Conservation (phyloP, 2,888 invertebrate genomes). For the Melanargia galathea region DNA sequence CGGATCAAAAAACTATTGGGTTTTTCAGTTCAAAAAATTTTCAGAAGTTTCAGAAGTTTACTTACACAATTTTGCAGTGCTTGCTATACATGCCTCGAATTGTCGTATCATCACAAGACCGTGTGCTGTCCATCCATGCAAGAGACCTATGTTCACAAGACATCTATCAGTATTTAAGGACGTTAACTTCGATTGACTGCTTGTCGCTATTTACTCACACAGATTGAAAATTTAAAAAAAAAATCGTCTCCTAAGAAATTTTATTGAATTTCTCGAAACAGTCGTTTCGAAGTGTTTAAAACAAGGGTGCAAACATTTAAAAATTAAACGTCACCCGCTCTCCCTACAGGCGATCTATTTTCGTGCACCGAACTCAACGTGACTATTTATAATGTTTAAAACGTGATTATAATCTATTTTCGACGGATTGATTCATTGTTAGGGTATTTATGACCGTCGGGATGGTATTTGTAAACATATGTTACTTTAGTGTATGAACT, state of each 20-base stretch:
- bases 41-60: no score
- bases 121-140: no score
- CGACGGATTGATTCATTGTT: conserved; percentile 25
- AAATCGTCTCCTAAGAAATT: not conserved
- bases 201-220: no score
- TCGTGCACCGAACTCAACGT: conserved; percentile 10
- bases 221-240: not conserved
- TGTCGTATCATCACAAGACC: no score
- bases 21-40: no score
- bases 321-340: conserved; percentile 15
- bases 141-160: no score
- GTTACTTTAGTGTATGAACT: not conserved
- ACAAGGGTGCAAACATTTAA: conserved; percentile 5
- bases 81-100: no score
- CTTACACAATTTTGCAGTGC: no score
- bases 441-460: conserved; percentile 22
- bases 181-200: no score
- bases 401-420: conserved; percentile 28
- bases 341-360: conserved; percentile 19
- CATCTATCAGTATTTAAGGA: no score
- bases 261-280: not conserved
- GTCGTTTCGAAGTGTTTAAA: not conserved
- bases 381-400: conserved; percentile 18
- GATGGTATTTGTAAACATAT: not conserved
- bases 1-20: no score